Percentiles rank a stretch among this genome's conserved stretches.
These are phyloP conservation scores for Zaprionus nigranus DNA, from an alignment of 1,140 invertebrate genomes.

Conservation along the genomic window DNA sequence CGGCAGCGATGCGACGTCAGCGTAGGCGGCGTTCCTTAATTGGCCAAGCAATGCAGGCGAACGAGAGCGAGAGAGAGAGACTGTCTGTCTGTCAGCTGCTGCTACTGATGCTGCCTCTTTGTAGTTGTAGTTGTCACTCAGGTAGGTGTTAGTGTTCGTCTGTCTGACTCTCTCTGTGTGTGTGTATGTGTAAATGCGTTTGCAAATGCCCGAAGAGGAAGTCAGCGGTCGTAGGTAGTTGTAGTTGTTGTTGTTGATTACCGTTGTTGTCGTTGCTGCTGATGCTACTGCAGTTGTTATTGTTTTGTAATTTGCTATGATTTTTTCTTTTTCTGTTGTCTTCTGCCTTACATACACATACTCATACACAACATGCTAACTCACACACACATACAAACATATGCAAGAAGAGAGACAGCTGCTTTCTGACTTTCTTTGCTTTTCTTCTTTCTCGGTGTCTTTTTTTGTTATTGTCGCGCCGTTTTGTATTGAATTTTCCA, in stretches of 20 bases:
- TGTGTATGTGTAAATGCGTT: constrained; percentile 38
- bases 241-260: constrained; percentile 23
- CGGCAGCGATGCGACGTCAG: constrained; percentile 25
- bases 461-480: constrained; percentile 64
- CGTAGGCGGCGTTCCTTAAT: constrained; percentile 48
- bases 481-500: constrained; percentile 79
- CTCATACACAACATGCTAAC: constrained; percentile 19
- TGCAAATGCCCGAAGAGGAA: constrained; percentile 49
- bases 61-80: constrained; percentile 5
- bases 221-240: constrained; percentile 39
- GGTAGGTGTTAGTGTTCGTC: constrained; percentile 24
- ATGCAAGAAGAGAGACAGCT: constrained; percentile 52
- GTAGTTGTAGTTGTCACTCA: constrained; percentile 38
- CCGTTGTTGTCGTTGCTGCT: constrained; percentile 28
- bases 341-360: constrained; percentile 37
- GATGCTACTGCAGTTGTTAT: constrained; percentile 15
- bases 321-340: constrained; percentile 46
- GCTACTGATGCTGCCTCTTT: constrained; percentile 24
- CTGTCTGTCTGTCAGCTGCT: constrained; percentile 30
- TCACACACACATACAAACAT: constrained; percentile 16
- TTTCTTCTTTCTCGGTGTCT: constrained; percentile 31
- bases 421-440: constrained; percentile 46
- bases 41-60: constrained; percentile 23
- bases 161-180: not conserved
- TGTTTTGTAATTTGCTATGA: constrained; percentile 36